phyloP scores from a whole-genome alignment of 2,888 invertebrate genomes.

The Chouioia cunea region DNA sequence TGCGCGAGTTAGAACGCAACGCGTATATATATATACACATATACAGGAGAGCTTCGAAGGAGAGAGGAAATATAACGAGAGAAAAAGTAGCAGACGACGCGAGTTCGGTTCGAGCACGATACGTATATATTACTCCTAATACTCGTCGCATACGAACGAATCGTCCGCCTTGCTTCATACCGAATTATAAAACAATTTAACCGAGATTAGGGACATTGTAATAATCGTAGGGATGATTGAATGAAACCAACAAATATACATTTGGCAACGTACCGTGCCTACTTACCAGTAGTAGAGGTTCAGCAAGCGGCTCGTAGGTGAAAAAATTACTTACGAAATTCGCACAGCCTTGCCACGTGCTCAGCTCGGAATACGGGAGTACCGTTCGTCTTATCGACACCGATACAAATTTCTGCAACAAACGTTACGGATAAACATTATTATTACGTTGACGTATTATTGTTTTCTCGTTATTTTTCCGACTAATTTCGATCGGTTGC shows the following conservation, averaged over 20 bases:
- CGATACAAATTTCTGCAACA: constrained; percentile 88
- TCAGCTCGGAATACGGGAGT: constrained; percentile 78
- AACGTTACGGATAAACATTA: constrained; percentile 5
- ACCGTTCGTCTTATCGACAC: constrained; percentile 85
- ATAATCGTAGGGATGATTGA: constrained; percentile 11
- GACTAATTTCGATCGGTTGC: no score
- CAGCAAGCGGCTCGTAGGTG: constrained; percentile 74
- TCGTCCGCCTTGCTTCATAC: constrained; percentile 12
- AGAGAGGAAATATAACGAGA: no score
- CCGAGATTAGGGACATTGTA: no score
- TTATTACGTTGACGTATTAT: no score
- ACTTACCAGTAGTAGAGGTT: constrained; percentile 79
- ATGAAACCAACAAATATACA: constrained; percentile 4
- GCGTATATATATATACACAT: no score
- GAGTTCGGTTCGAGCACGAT: no score
- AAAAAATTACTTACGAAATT: constrained; percentile 84
- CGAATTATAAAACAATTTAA: no score
- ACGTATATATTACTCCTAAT: no score
- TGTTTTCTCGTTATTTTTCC: no score
- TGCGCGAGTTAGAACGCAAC: constrained; percentile 20
- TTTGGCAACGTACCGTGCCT: background rate
- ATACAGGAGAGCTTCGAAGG: no score
- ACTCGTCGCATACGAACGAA: background rate
- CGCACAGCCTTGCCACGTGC: constrained; percentile 80
- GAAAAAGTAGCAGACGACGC: no score